Base-by-base conservation (phyloP, 30 jellyfish, hydroid and myxozoan genomes). In the Clytia hemisphaerica region DNA sequence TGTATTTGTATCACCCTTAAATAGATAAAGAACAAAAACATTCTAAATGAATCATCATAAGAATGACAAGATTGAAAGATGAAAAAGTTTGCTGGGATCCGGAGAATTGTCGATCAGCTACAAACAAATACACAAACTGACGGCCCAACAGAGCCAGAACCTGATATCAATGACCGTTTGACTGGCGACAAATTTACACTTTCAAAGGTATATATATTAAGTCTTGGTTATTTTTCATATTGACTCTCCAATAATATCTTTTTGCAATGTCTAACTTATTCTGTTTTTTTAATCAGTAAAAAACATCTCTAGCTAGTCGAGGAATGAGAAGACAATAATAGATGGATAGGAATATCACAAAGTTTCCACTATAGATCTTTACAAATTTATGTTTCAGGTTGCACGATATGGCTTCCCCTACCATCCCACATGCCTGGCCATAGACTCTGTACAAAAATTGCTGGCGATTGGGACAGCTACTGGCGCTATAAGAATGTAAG, bases 371-470 rank as follows among this genome's bases (percentile, higher is more conserved):
- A n/a, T n/a, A n/a, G n/a, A n/a, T n/a, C n/a, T n/a, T n/a, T n/a
- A n/a, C n/a, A n/a, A n/a, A n/a, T 54, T 3, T 53, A 7, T 35
- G 63, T 37, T 77, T 19, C 29, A 91, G 99, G 85, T 91, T 40
- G 94, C 88, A 22, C 66, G 99, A 66, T 91, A 91, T 91, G 99
- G 99, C 6, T 78, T 91, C 67, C 99, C 99, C 0, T 91, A 82
- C 63, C 95, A 91, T 40, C 92, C 99, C 15, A 82, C 95, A 29
- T 91, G 99, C 72, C 35, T 91, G 44, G 99, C 99, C 24, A 40
- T 91, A 42, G 99, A 91, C 66, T 90, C 93, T 14, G 66, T 91
- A 4, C 99, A 91, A 58, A 77, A 72, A 78, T 45, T 91, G 25
- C 49, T 91, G 42, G 99, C 99, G n/a, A 91, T 91, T 76, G 99